Base-by-base conservation (phyloP, 2,888 invertebrate species). In the Tachina lurida region DNA sequence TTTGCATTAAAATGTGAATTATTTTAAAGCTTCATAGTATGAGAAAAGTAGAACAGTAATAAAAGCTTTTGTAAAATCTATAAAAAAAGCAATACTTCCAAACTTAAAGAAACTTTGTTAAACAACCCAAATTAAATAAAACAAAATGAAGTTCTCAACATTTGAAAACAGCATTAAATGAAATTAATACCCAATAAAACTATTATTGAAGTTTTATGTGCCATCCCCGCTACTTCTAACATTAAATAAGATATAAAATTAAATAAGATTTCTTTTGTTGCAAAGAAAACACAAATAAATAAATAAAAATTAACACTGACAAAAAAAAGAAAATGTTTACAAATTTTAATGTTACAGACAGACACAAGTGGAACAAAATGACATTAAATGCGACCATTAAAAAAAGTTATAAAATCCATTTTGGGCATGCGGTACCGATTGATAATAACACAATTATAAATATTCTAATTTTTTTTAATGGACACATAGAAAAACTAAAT, bases 371-470 rank as follows among this genome's bases (percentile, higher is more conserved):
- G 19, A 22, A 13, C 15, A 67, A 71, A 60, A 58, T 63, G 12
- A 54, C 52, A 67, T 49, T 54, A 17, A 88, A 89, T 86, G 87
- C 73, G 56, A 67, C 88, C 89, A 90, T 90, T 89, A 89, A 89
- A 90, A 31, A 39, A 90, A 88, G 87, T 86, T 76, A 89, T 90
- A 89, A 90, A 91, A 82, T 31, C n/a, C 49, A 87, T 81, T 81
- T 78, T 78, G 77, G 80, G 87, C 31, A 31, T 31, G 31, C 31
- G 73, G 63, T 54, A 84, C 17, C 31, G 43, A 13, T 22, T 2
- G 22, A 56, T 17, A 56, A 56, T 1, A 56, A 17, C 19, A 54
- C 13, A 56, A 41, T 39, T 15, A 60, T 8, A 10, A 39, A 39
- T 60, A 10, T 43, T 19, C 39, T 43, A 12, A 10, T 70, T 70